A percentile compares a stretch with the other conserved stretches of the same genome.
Conservation (phyloP, 2,113 vertebrate species). For the Ptychochromis oligacanthus region DNA sequence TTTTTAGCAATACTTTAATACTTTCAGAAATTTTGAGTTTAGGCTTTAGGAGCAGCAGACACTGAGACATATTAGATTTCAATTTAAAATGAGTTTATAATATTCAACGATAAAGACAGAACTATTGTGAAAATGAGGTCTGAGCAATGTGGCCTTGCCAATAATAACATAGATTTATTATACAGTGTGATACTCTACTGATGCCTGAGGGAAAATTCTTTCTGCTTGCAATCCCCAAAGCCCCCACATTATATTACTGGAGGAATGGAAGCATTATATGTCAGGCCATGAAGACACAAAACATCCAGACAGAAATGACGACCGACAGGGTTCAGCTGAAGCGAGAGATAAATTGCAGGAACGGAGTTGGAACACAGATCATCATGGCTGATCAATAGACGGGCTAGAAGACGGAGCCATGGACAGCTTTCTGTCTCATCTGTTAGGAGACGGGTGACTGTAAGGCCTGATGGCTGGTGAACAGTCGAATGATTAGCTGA, state of each 20-base stretch:
- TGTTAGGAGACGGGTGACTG: conserved; percentile 30
- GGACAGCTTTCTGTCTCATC: conserved; percentile 23
- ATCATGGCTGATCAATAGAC: conserved; percentile 52
- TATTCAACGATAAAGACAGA: conserved; percentile 27
- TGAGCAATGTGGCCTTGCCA: conserved; percentile 28
- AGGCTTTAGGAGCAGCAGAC: conserved; percentile 9
- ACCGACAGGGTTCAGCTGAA: neutral
- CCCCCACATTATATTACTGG: neutral
- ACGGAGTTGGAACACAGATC: conserved; percentile 7
- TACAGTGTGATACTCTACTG: conserved; percentile 34
- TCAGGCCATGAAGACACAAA: conserved; percentile 18
- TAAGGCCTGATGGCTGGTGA: conserved; percentile 24
- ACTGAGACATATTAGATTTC: conserved; percentile 1
- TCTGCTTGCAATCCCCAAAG: neutral
- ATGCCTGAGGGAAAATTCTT: conserved; percentile 43
- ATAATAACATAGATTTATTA: conserved; percentile 46
- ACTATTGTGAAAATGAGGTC: conserved; percentile 42
- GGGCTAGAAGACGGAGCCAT: neutral
- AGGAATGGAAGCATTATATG: neutral
- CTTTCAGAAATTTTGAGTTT: conserved; percentile 6
- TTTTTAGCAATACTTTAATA: neutral
- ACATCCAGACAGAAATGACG: conserved; percentile 18
- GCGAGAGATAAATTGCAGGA: conserved; percentile 9
- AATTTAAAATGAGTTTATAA: conserved; percentile 23
- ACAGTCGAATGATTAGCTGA: conserved; percentile 57